A percentile compares a stretch with the other conserved stretches of the same genome.
Evolutionary conservation across 2,113 vertebrate species (phyloP).

Genomic region (Dipodomys merriami): DNA sequence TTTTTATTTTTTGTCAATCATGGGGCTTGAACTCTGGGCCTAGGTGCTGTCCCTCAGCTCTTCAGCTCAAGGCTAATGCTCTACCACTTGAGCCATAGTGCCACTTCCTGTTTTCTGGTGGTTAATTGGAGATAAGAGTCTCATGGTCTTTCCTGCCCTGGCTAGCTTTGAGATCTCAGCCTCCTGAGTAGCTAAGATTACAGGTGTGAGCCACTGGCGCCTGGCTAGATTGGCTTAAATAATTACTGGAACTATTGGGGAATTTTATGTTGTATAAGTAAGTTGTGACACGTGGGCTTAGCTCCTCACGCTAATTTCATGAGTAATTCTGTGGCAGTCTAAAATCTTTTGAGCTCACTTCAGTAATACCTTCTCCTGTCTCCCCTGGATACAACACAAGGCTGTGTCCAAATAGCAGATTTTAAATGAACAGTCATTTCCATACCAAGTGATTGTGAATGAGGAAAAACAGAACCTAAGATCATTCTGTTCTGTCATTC

Average conservation of each 20-base stretch:
- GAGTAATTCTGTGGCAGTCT: not conserved
- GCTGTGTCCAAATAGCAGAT: not conserved
- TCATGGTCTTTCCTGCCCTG: too few relatives aligned
- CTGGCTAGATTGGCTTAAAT: not conserved
- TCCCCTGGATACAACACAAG: not conserved
- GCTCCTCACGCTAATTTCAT: not conserved
- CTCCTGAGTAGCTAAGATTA: too few relatives aligned
- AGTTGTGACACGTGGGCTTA: not conserved
- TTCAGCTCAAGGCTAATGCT: too few relatives aligned
- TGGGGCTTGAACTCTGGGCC: too few relatives aligned
- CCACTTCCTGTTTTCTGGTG: too few relatives aligned
- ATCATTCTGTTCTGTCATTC: not conserved
- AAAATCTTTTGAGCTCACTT: not conserved
- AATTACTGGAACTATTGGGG: not conserved
- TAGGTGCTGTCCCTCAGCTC: too few relatives aligned
- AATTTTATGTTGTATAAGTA: not conserved
- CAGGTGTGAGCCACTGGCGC: too few relatives aligned
- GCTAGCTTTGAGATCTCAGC: too few relatives aligned
- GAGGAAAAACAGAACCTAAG: not conserved
- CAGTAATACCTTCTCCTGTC: accelerated
- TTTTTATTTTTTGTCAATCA: too few relatives aligned
- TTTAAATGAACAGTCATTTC: not conserved
- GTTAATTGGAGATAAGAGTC: too few relatives aligned
- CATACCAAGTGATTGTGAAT: not conserved
- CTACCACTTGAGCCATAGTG: too few relatives aligned